These are phyloP conservation scores for Tethya wilhelma DNA, from an alignment of 37 sponge, comb jelly and placozoan species.

Conservation along the genomic window DNA sequence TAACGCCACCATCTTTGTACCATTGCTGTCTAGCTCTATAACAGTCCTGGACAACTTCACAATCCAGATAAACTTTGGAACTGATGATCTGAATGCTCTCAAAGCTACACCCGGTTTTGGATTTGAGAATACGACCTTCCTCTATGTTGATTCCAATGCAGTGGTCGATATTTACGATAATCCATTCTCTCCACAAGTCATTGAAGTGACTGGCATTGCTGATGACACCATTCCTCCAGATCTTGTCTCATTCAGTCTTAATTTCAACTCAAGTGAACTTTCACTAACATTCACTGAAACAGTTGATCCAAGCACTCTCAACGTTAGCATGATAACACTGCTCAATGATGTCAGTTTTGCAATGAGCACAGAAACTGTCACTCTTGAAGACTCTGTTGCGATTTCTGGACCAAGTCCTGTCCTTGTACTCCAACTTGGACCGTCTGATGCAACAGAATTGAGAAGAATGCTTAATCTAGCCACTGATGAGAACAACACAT, in stretches of 20 bases:
- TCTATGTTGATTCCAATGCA: conserved; percentile 41
- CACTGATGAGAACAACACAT: conserved; percentile 61
- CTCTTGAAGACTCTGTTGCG: conserved; percentile 14
- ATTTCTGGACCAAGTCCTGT: conserved; percentile 34
- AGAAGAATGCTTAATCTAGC: conserved; percentile 53
- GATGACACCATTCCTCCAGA: conserved; percentile 61
- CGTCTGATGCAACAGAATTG: conserved; percentile 66
- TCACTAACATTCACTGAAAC: conserved; percentile 75
- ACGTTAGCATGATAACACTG: conserved; percentile 47
- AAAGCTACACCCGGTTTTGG: conserved; percentile 66
- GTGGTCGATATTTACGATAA: conserved; percentile 73
- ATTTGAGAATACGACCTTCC: conserved; percentile 58
- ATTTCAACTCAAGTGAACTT: conserved; percentile 55
- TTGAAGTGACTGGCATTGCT: conserved; percentile 21
- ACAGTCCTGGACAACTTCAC: conserved; percentile 44
- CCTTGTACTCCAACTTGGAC: conserved; percentile 51
- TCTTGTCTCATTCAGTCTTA: conserved; percentile 54
- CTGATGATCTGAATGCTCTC: conserved; percentile 67
- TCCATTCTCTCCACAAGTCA: conserved; percentile 33
- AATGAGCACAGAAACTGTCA: conserved; percentile 13
- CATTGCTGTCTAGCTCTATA: conserved; percentile 36
- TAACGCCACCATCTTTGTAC: conserved; percentile 6
- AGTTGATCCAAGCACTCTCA: conserved; percentile 48
- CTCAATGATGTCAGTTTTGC: conserved; percentile 1
- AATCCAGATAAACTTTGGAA: conserved; percentile 42